Conservation (phyloP, 2,113 vertebrate species). For the Marmota monax region DNA sequence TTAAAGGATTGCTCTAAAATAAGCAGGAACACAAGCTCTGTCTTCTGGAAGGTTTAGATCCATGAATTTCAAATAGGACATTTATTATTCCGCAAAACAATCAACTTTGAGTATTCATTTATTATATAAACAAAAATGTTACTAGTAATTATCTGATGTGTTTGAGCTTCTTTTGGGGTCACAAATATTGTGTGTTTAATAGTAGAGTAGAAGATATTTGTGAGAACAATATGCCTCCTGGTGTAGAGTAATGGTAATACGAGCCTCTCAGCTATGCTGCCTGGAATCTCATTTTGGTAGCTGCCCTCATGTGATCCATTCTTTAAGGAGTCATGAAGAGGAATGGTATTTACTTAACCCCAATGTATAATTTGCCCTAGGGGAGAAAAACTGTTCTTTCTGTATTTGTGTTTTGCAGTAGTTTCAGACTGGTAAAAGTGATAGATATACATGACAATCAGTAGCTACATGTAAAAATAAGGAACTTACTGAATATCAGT, state of each 20-base stretch:
- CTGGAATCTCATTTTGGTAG: conserved; percentile 77
- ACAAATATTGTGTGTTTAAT: conserved; percentile 35
- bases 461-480: conserved; percentile 65
- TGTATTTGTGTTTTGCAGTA: conserved; percentile 66
- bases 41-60: background rate
- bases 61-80: background rate
- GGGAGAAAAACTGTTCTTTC: conserved; percentile 66
- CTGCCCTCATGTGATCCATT: conserved; percentile 81
- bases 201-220: conserved; percentile 51
- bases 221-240: conserved; percentile 87
- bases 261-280: conserved; percentile 64
- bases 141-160: conserved; percentile 52
- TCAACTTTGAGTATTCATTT: conserved; percentile 40
- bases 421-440: conserved; percentile 65
- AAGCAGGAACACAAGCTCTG: background rate
- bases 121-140: conserved; percentile 47
- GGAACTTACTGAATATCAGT: conserved; percentile 5
- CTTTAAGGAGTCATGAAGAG: conserved; percentile 80
- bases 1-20: conserved; percentile 13
- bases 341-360: conserved; percentile 79
- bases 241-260: conserved; percentile 82
- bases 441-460: conserved; percentile 68
- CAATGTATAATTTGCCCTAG: conserved; percentile 68
- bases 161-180: conserved; percentile 11
- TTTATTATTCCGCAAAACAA: conserved; percentile 45